Conservation (phyloP, 2,797 vertebrate genomes). For the Lacerta bilineata region DNA sequence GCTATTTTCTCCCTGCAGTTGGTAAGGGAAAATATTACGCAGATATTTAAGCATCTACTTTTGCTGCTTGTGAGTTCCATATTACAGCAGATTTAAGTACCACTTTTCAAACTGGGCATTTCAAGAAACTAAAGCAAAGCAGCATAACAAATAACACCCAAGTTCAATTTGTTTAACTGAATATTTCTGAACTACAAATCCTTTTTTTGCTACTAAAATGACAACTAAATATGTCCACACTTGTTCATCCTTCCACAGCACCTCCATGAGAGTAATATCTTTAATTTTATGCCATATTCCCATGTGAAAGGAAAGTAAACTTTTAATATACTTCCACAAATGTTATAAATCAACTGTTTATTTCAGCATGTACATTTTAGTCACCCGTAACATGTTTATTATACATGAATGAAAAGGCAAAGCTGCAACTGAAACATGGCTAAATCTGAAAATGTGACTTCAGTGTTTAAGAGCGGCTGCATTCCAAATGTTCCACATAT, state of each 20-base stretch:
- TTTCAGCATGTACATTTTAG: not conserved
- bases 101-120: not conserved
- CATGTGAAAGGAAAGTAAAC: no score
- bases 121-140: not conserved
- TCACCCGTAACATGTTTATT: not conserved
- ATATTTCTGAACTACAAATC: not conserved
- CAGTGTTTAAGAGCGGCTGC: not conserved
- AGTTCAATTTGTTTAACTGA: not conserved
- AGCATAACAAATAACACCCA: not conserved
- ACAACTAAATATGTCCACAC: not conserved
- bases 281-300: not conserved
- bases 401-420: no score
- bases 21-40: conserved; percentile 41
- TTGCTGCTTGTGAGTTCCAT: not conserved
- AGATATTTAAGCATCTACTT: accelerated
- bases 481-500: not conserved
- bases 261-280: conserved; percentile 3
- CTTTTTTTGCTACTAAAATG: not conserved
- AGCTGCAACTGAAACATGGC: not conserved
- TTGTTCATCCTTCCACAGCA: not conserved
- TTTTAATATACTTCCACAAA: not conserved
- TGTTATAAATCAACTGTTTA: not conserved
- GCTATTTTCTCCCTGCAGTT: conserved; percentile 97
- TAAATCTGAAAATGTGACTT: not conserved
- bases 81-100: not conserved